Evolutionary conservation across 2,113 vertebrate species (phyloP).

Genomic region (Zonotrichia leucophrys): DNA sequence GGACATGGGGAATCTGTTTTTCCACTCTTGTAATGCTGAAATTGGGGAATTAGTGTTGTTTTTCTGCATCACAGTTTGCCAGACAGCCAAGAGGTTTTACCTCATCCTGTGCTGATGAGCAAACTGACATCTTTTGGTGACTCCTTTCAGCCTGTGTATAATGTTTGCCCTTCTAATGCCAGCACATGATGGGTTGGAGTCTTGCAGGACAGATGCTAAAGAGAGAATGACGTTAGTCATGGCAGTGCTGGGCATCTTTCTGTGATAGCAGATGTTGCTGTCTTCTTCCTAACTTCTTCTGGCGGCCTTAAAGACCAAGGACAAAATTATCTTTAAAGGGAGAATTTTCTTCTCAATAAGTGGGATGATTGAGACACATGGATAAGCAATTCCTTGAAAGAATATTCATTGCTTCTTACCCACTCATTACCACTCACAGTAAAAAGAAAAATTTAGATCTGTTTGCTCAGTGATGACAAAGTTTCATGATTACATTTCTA

Average conservation of each 20-base stretch:
- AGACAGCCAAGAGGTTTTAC: background rate
- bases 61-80: background rate
- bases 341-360: background rate
- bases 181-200: background rate
- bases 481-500: background rate
- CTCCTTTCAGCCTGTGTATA: background rate
- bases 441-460: background rate
- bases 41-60: background rate
- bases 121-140: background rate
- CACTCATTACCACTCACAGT: accelerated
- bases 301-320: background rate
- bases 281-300: background rate
- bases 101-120: background rate
- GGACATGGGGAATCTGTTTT: background rate
- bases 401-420: background rate
- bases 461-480: background rate
- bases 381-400: background rate
- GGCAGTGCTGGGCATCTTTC: background rate
- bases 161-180: background rate
- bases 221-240: background rate
- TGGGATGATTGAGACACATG: background rate
- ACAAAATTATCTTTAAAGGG: background rate
- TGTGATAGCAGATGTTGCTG: background rate
- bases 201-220: background rate
- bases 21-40: background rate